A percentile compares a stretch with the other conserved stretches of the same genome.
Evolutionary conservation across 2,797 vertebrate genomes (phyloP).

Genomic region (Xenopus petersii): DNA sequence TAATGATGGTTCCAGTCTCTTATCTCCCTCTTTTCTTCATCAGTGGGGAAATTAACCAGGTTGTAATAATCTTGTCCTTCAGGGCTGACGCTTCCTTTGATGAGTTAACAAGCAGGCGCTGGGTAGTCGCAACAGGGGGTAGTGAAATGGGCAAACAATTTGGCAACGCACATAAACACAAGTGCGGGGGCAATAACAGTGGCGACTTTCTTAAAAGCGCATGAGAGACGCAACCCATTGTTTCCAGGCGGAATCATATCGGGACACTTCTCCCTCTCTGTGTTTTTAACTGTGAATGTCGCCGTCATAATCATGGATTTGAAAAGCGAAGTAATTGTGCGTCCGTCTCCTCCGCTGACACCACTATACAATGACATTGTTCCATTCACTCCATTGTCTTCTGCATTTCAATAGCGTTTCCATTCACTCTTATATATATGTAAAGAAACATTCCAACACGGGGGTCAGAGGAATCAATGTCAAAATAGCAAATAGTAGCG

Average conservation of each 20-base stretch:
- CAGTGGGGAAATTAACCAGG: slow-evolving; percentile 65
- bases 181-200: slow-evolving; percentile 59
- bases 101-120: slow-evolving; percentile 68
- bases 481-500: background rate
- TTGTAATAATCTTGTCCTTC: slow-evolving; percentile 66
- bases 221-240: slow-evolving; percentile 68
- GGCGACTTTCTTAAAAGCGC: slow-evolving; percentile 63
- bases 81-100: slow-evolving; percentile 65
- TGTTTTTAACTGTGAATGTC: slow-evolving; percentile 51
- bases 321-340: slow-evolving; percentile 71
- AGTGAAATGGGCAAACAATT: slow-evolving; percentile 67
- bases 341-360: slow-evolving; percentile 66
- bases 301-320: slow-evolving; percentile 61
- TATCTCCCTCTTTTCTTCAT: slow-evolving; percentile 48
- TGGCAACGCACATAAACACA: slow-evolving; percentile 65
- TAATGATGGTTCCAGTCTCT: slow-evolving; percentile 55
- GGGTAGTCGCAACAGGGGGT: slow-evolving; percentile 65
- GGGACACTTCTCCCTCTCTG: no score
- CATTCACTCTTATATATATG: slow-evolving; percentile 69
- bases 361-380: slow-evolving; percentile 66
- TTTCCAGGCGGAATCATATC: slow-evolving; percentile 47
- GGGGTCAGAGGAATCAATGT: background rate
- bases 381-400: slow-evolving; percentile 67
- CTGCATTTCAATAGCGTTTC: slow-evolving; percentile 67
- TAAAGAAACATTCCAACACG: background rate